Conservation (phyloP, 2,113 vertebrate genomes). For the Calidris pygmaea region DNA sequence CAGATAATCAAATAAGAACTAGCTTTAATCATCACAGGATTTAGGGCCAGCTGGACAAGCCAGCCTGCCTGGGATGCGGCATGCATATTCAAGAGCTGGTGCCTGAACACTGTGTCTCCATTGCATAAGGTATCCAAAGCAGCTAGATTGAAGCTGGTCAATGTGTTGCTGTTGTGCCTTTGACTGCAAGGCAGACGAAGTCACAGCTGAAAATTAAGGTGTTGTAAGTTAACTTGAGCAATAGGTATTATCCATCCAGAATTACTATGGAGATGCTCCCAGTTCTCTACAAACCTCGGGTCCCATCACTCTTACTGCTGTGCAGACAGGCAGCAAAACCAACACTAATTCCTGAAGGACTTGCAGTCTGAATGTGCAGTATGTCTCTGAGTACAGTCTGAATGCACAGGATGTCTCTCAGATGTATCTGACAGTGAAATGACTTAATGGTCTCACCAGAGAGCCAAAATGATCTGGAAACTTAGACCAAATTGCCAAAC, state of each 20-base stretch:
- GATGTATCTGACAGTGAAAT: background rate
- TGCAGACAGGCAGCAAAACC: background rate
- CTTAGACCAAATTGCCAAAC: background rate
- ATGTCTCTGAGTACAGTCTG: background rate
- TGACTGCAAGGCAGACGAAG: background rate
- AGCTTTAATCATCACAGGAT: constrained; percentile 8
- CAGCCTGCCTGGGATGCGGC: background rate
- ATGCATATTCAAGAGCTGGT: background rate
- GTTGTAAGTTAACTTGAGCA: background rate
- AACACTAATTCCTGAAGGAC: background rate
- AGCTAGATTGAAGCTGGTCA: background rate
- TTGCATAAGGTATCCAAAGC: background rate
- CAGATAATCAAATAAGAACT: background rate
- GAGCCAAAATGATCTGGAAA: background rate
- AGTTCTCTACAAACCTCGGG: background rate
- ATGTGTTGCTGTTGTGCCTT: background rate
- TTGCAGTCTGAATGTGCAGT: background rate
- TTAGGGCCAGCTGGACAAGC: constrained; percentile 15
- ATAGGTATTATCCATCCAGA: background rate
- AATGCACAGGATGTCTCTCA: background rate
- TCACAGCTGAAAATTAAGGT: background rate
- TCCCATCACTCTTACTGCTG: background rate
- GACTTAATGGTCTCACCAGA: background rate
- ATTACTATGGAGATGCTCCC: background rate
- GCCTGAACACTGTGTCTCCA: background rate